A percentile compares a stretch with the other conserved stretches of the same genome.
phyloP scores from a whole-genome alignment of 2,113 vertebrate genomes.

The Pandion haliaetus region DNA sequence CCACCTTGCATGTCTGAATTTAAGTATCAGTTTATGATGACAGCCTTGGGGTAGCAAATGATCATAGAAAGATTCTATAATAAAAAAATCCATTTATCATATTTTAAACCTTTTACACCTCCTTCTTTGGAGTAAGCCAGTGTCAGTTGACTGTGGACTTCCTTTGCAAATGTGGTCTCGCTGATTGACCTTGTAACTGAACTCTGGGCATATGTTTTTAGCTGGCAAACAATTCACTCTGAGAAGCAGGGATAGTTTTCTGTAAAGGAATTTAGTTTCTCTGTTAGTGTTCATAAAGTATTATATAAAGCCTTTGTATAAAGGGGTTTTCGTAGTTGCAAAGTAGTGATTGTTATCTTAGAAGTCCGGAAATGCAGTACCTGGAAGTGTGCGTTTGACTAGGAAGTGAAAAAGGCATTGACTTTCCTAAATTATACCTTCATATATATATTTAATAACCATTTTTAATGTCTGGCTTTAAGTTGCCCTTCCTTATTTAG shows the following conservation, averaged over 20 bases:
- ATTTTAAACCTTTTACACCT: not conserved
- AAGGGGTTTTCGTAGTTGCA: not conserved
- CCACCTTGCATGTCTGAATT: not conserved
- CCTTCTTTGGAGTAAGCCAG: not conserved
- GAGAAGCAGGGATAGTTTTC: not conserved
- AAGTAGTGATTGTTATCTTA: not conserved
- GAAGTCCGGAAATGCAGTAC: not conserved
- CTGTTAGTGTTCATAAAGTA: not conserved
- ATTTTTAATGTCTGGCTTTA: not conserved
- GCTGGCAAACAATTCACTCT: not conserved
- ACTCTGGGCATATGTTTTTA: not conserved
- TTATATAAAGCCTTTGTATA: not conserved
- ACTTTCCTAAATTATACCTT: not conserved
- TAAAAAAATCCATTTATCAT: not conserved
- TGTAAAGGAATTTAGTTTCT: not conserved
- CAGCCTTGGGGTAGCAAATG: not conserved
- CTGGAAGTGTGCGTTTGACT: not conserved
- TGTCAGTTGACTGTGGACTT: not conserved
- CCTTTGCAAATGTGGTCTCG: not conserved
- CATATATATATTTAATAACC: not conserved
- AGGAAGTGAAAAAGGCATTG: not conserved
- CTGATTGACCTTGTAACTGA: not conserved
- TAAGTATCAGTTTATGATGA: not conserved
- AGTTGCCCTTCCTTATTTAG: not conserved
- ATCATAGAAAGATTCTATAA: not conserved